These are phyloP conservation scores for Crambe crambe DNA, from an alignment of 37 sponge, comb jelly and placozoan species.

Conservation along the genomic window DNA sequence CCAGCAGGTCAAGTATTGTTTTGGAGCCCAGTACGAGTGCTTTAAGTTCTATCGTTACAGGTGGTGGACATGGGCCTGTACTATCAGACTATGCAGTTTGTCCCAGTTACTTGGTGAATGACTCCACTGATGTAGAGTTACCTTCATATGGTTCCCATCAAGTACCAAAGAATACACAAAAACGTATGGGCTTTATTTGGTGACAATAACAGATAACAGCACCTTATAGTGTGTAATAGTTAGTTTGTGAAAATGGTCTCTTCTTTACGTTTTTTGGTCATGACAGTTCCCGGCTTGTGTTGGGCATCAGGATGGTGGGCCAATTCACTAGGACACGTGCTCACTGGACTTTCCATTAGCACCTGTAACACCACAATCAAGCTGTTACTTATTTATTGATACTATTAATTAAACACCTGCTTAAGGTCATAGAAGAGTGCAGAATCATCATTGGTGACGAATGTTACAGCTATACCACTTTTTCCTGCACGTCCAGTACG, in stretches of 20 bases:
- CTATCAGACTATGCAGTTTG: constrained; percentile 38
- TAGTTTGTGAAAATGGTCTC: constrained; percentile 77
- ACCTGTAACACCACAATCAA: constrained; percentile 31
- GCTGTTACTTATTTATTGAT: not conserved
- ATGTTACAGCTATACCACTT: constrained; percentile 90
- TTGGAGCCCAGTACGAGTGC: no score
- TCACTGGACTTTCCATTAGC: constrained; percentile 79
- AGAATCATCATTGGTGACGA: constrained; percentile 96
- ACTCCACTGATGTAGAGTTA: constrained; percentile 59
- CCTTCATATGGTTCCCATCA: constrained; percentile 64
- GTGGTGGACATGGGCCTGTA: constrained; percentile 78
- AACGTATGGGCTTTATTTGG: constrained; percentile 83
- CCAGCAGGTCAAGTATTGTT: constrained; percentile 30
- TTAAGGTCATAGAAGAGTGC: constrained; percentile 93
- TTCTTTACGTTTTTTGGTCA: constrained; percentile 85
- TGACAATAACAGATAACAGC: constrained; percentile 1
- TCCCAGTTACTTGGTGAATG: constrained; percentile 76
- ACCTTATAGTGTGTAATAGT: not conserved
- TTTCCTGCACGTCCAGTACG: constrained; percentile 96
- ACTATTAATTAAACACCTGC: constrained; percentile 56
- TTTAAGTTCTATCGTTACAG: not conserved
- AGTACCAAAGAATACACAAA: constrained; percentile 51
- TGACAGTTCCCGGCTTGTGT: constrained; percentile 90
- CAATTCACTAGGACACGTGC: constrained; percentile 91
- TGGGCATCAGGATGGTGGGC: constrained; percentile 97